A percentile compares a stretch with the other conserved stretches of the same genome.
Evolutionary conservation across 2,113 vertebrate species (phyloP).

Genomic region (Xiphophorus hellerii): DNA sequence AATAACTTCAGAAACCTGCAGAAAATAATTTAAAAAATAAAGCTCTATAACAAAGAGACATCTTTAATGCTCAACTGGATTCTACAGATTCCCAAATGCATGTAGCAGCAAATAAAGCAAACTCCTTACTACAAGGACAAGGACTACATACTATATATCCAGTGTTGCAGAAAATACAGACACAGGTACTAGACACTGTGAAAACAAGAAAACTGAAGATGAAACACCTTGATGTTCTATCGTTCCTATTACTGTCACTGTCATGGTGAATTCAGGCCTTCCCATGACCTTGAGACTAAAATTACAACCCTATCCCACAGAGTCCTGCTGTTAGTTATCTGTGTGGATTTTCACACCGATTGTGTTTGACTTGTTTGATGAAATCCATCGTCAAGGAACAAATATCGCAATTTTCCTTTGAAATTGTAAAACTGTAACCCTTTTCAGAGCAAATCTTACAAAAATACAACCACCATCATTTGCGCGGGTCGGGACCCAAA

Average conservation of each 20-base stretch:
- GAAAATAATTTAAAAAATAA: no score
- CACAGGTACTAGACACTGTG: background rate
- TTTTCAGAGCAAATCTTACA: background rate
- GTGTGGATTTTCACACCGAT: constrained; percentile 42
- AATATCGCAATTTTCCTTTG: constrained; percentile 10
- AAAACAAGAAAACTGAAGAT: constrained; percentile 47
- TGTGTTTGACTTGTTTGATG: constrained; percentile 56
- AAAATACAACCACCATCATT: background rate
- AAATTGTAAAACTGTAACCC: constrained; percentile 17
- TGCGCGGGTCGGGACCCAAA: no score
- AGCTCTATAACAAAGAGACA: background rate
- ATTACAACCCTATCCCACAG: constrained; percentile 37
- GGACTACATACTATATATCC: background rate
- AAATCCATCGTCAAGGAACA: constrained; percentile 47
- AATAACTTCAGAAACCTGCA: background rate
- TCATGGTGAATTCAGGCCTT: constrained; percentile 35
- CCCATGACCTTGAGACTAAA: constrained; percentile 27
- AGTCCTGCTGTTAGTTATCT: constrained; percentile 40
- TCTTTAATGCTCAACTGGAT: background rate
- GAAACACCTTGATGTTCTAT: constrained; percentile 27
- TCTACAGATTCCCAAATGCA: background rate
- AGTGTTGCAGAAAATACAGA: background rate
- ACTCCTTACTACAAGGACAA: background rate
- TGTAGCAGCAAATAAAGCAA: background rate
- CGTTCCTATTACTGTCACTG: constrained; percentile 39